Conservation (phyloP, 2,888 invertebrate species). For the Ellobium chinense region DNA sequence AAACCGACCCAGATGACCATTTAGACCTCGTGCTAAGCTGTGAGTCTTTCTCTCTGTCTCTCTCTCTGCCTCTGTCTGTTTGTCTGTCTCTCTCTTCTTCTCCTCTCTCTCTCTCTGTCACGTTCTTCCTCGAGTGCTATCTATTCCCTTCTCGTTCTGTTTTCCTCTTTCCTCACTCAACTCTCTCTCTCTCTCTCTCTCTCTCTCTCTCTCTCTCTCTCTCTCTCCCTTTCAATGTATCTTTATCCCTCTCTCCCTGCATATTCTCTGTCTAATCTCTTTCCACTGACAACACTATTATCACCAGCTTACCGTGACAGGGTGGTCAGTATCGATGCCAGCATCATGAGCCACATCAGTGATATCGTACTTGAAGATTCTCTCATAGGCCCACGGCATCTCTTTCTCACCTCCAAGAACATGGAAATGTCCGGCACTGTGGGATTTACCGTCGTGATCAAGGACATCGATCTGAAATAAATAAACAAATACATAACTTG, state of each 20-base stretch:
- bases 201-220: background rate
- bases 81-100: too few species aligned
- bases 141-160: too few species aligned
- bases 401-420: conserved; percentile 53
- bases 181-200: background rate
- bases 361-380: conserved; percentile 52
- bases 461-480: conserved; percentile 6
- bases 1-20: too few species aligned
- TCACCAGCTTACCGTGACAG: conserved; percentile 43
- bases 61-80: too few species aligned
- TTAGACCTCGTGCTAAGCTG: too few species aligned
- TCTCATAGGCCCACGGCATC: conserved; percentile 58
- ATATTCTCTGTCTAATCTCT: background rate
- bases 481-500: too few species aligned
- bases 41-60: too few species aligned
- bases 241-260: background rate
- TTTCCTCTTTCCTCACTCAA: background rate
- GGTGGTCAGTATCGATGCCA: conserved; percentile 27
- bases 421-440: conserved; percentile 47
- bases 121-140: too few species aligned
- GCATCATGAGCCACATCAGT: conserved; percentile 43
- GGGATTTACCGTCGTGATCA: background rate
- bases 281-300: too few species aligned
- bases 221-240: too few species aligned
- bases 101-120: too few species aligned